Evolutionary conservation across 2,113 vertebrate genomes (phyloP).

Genomic region (Catharus bicknelli): DNA sequence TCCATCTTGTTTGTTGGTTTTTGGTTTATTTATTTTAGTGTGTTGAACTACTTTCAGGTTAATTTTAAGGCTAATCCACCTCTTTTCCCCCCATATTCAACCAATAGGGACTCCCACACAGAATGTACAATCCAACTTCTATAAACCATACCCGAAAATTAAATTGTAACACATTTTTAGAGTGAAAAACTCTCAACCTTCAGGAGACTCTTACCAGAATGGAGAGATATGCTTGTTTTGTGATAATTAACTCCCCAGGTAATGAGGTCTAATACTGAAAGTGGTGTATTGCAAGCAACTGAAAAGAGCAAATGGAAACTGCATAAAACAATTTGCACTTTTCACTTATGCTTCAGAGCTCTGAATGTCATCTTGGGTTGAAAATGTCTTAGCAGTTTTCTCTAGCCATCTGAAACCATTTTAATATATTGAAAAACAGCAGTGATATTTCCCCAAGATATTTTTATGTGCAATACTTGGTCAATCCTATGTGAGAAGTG

Average conservation of each 20-base stretch:
- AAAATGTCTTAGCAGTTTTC: conserved; percentile 48
- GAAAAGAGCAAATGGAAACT: conserved; percentile 49
- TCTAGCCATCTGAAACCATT: conserved; percentile 39
- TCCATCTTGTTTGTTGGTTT: not conserved
- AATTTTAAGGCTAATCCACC: not conserved
- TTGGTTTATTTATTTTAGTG: not conserved
- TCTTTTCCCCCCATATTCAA: not conserved
- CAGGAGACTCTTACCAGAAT: not conserved
- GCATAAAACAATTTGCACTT: conserved; percentile 41
- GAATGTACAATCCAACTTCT: not conserved
- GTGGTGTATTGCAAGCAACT: not conserved
- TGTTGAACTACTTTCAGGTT: not conserved
- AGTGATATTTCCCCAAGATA: conserved; percentile 40
- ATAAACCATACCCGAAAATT: not conserved
- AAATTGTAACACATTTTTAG: not conserved
- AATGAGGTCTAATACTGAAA: conserved; percentile 22
- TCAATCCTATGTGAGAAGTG: not conserved
- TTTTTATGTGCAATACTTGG: not conserved
- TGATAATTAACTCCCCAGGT: conserved; percentile 15
- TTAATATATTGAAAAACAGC: conserved; percentile 38
- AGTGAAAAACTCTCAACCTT: not conserved
- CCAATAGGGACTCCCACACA: not conserved
- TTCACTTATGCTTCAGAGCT: conserved; percentile 48
- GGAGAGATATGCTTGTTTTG: not conserved
- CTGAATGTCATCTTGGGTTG: conserved; percentile 46